Evolutionary conservation across 2,797 vertebrate species (phyloP).

Genomic region (Otolemur crassicaudatus): DNA sequence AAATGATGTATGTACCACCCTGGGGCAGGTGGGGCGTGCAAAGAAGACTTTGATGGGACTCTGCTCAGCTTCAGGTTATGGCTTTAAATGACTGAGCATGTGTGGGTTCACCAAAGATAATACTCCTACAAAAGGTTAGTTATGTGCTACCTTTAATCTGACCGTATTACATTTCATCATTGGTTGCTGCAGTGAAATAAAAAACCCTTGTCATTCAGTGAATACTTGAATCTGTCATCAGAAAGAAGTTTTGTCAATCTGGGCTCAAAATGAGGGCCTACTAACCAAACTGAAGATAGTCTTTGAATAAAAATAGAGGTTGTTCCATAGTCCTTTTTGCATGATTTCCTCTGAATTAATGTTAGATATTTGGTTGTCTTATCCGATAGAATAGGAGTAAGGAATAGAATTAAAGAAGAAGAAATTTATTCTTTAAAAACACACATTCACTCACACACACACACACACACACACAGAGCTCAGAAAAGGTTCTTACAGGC

Average conservation of each 20-base stretch:
- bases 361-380: conserved; percentile 34
- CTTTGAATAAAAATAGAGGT: conserved; percentile 70
- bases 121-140: conserved; percentile 83
- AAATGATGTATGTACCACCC: conserved; percentile 87
- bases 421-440: conserved; percentile 6
- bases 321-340: conserved; percentile 71
- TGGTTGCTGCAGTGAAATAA: conserved; percentile 85
- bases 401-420: not conserved
- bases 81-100: conserved; percentile 86
- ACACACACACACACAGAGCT: not conserved
- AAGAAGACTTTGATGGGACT: conserved; percentile 87
- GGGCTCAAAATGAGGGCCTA: conserved; percentile 83
- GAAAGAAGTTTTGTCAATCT: conserved; percentile 84
- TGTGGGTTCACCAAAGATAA: conserved; percentile 78
- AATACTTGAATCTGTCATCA: conserved; percentile 87
- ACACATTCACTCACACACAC: not conserved
- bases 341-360: conserved; percentile 54
- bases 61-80: conserved; percentile 83
- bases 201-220: conserved; percentile 83
- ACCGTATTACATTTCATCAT: conserved; percentile 88
- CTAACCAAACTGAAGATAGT: conserved; percentile 81
- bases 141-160: conserved; percentile 88
- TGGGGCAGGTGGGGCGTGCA: conserved; percentile 84
- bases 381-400: not conserved
- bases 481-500: not conserved